Base-by-base conservation (phyloP, 2,797 vertebrate genomes). In the Hypotaenidia okinawae region DNA sequence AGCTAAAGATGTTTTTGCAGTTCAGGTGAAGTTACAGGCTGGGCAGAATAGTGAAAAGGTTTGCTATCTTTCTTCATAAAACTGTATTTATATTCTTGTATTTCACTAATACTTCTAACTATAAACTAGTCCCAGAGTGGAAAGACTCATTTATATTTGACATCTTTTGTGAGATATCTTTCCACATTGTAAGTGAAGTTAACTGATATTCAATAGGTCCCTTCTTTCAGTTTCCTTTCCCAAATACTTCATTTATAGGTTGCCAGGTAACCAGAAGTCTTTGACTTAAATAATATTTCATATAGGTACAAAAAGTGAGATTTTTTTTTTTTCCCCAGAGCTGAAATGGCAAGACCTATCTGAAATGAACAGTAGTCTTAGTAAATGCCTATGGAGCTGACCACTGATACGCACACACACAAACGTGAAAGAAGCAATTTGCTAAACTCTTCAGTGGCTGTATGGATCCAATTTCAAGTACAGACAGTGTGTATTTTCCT, bases 221-320 rank as follows among this genome's bases (percentile, higher is more conserved):
- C 23, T 39, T 84, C 82, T 77, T 94, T 87, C 91, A 77, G 89
- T n/a, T 92, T 95, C 41, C 75, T 93, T 95, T 96, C 91, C 93
- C 85, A 87, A 86, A 58, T 51, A 84, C 35, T 19, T 95, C 85
- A 87, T 96, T 97, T 91, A 94, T 68, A 87, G 91, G 97, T 98
- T 98, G 97, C 98, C 96, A 97, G 97, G 98, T 96, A 98, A 98
- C 95, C 25, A 69, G 35, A 76, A 89, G 19, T 84, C 89, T 91
- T 89, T 94, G 76, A 83, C 95, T 96, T 96, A 93, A 95, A 93
- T 96, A 92, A 75, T 93, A 84, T 72, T 96, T 89, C 80, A 84
- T 45, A 55, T 51, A 85, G 67, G 67, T 81, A 78, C 66, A 92
- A 94, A 96, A 97, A 69, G 55, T 25, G 61, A 90, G 81, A 77